Evolutionary conservation across 2,888 invertebrate genomes (phyloP).

Genomic region (Campoletis raptor): DNA sequence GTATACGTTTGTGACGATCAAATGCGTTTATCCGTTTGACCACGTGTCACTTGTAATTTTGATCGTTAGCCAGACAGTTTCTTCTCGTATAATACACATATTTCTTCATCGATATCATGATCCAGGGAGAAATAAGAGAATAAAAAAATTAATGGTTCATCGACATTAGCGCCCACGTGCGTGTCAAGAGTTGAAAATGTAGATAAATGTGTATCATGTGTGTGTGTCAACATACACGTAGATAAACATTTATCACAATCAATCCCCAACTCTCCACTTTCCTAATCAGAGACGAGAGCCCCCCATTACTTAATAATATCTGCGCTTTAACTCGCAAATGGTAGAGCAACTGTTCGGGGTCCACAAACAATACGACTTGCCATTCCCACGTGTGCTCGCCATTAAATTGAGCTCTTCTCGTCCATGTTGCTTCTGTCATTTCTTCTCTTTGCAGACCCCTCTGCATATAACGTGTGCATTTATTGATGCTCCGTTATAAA

Average conservation of each 20-base stretch:
- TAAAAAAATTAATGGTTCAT: slow-evolving; percentile 15
- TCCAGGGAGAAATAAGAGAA: neutral
- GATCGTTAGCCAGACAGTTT: slow-evolving; percentile 53
- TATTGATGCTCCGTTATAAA: neutral
- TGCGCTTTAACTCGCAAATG: slow-evolving; percentile 29
- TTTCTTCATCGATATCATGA: slow-evolving; percentile 33
- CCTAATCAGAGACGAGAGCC: slow-evolving; percentile 41
- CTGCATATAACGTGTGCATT: neutral
- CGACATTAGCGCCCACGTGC: slow-evolving; percentile 29
- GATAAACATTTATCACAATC: slow-evolving; percentile 40
- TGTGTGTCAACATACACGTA: neutral
- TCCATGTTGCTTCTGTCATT: slow-evolving; percentile 11
- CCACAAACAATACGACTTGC: slow-evolving; percentile 2
- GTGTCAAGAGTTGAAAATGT: neutral
- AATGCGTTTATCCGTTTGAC: slow-evolving; percentile 50
- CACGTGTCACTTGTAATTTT: slow-evolving; percentile 60
- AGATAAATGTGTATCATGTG: neutral
- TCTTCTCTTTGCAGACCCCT: neutral
- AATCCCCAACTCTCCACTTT: slow-evolving; percentile 56
- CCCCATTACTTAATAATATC: slow-evolving; percentile 56
- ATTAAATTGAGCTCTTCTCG: slow-evolving; percentile 39
- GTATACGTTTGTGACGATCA: slow-evolving; percentile 45
- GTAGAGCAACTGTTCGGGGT: slow-evolving; percentile 30
- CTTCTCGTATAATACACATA: slow-evolving; percentile 25
- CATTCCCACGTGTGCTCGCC: slow-evolving; percentile 47